phyloP scores from a whole-genome alignment of 1,140 invertebrate species.

The Leptinotarsa lineolata region DNA sequence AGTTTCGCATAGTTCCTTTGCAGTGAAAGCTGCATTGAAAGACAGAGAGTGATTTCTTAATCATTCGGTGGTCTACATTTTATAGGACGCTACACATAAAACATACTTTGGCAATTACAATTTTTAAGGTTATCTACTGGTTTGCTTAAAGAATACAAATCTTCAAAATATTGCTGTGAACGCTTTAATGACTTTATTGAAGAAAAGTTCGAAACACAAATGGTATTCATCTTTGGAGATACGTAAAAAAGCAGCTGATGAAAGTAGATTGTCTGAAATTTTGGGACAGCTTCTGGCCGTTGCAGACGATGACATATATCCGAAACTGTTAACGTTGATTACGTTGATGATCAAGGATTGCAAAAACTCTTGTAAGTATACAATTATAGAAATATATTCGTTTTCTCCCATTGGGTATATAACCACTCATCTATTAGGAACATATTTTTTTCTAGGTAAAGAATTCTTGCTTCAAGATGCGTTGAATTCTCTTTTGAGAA shows the following conservation, averaged over 20 bases:
- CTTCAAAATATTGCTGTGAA: slow-evolving; percentile 23
- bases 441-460: slow-evolving; percentile 10
- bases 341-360: background rate
- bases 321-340: slow-evolving; percentile 23
- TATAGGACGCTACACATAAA: too few species aligned
- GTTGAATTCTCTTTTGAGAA: slow-evolving; percentile 27
- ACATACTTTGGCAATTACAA: background rate
- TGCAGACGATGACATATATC: slow-evolving; percentile 24
- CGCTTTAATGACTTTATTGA: slow-evolving; percentile 1
- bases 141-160: slow-evolving; percentile 18
- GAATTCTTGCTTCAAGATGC: slow-evolving; percentile 20
- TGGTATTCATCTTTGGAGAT: slow-evolving; percentile 18
- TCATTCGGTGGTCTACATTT: too few species aligned
- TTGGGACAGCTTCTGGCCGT: slow-evolving; percentile 26
- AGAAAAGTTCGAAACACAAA: background rate
- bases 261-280: slow-evolving; percentile 28
- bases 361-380: background rate
- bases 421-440: too few species aligned
- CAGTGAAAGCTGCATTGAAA: too few species aligned
- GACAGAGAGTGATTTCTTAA: too few species aligned
- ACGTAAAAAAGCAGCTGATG: slow-evolving; percentile 9
- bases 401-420: background rate
- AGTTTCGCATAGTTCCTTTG: too few species aligned
- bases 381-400: background rate
- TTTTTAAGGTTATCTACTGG: slow-evolving; percentile 30